phyloP scores from a whole-genome alignment of 2,888 invertebrate species.

The Rhingia campestris region DNA sequence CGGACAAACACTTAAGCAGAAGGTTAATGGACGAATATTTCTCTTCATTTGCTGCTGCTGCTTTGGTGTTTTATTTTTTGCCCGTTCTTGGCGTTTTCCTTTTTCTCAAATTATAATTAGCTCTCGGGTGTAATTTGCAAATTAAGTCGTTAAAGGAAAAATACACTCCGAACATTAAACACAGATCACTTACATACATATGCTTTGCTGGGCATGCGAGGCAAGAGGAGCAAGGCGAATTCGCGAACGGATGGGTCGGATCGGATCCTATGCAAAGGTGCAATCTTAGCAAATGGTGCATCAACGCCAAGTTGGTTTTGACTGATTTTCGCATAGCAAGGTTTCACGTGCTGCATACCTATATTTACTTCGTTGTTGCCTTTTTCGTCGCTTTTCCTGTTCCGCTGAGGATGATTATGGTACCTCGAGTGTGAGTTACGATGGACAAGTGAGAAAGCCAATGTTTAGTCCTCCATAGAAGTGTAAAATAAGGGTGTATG shows the following conservation, averaged over 20 bases:
- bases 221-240: conserved; percentile 23
- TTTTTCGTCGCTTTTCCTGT: conserved; percentile 23
- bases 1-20: conserved; percentile 28
- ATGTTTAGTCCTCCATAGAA: neutral
- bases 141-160: conserved; percentile 74
- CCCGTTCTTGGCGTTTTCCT: conserved; percentile 46
- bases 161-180: conserved; percentile 44
- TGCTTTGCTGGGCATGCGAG: neutral
- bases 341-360: conserved; percentile 41
- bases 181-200: conserved; percentile 37
- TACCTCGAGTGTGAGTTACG: conserved; percentile 59
- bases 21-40: conserved; percentile 61
- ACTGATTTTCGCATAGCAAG: conserved; percentile 64
- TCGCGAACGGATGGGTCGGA: conserved; percentile 40
- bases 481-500: conserved; percentile 30
- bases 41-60: conserved; percentile 19
- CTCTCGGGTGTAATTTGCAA: conserved; percentile 74
- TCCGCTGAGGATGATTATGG: conserved; percentile 48
- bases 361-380: conserved; percentile 18
- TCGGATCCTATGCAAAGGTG: conserved; percentile 64
- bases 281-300: conserved; percentile 61
- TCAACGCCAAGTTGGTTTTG: conserved; percentile 58
- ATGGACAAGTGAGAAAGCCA: conserved; percentile 13
- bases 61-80: neutral
- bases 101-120: conserved; percentile 72